Conservation (phyloP, 2,797 vertebrate species). For the Manis crassicaudata region DNA sequence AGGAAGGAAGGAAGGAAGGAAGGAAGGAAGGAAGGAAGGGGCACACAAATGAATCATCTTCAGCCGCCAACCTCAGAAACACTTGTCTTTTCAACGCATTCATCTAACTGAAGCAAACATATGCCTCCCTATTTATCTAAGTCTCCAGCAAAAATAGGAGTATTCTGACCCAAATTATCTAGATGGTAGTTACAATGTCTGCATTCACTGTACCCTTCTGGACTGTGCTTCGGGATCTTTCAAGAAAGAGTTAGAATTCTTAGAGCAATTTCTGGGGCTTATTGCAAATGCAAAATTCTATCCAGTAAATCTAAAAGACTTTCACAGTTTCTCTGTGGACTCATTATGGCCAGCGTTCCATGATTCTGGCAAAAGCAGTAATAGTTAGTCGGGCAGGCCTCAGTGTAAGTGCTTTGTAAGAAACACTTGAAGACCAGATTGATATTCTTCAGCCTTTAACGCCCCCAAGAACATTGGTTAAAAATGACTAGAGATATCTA, state of each 20-base stretch:
- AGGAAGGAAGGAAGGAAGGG: not conserved
- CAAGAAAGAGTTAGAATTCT: slow-evolving; percentile 11
- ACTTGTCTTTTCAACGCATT: not conserved
- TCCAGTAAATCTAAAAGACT: slow-evolving; percentile 51
- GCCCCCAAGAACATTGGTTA: slow-evolving; percentile 17
- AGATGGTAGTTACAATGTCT: not conserved
- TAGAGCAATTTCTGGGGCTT: slow-evolving; percentile 20
- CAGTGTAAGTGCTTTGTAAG: slow-evolving; percentile 61
- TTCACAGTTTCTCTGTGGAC: slow-evolving; percentile 37
- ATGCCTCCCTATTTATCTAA: not conserved
- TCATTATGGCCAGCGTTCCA: slow-evolving; percentile 52
- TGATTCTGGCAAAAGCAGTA: slow-evolving; percentile 27
- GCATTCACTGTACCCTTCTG: not conserved
- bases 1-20: not conserved
- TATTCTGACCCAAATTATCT: slow-evolving; percentile 6
- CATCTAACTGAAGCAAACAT: not conserved
- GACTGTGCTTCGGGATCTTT: not conserved
- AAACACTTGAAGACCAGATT: slow-evolving; percentile 48
- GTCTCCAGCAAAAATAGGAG: not conserved
- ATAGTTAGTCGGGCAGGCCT: slow-evolving; percentile 34
- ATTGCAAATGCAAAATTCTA: slow-evolving; percentile 38
- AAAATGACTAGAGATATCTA: not conserved
- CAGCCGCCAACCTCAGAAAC: not conserved
- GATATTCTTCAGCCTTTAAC: slow-evolving; percentile 52
- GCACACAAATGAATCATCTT: not conserved